Conservation (phyloP, 2,888 invertebrate genomes). For the Athalia rosae region DNA sequence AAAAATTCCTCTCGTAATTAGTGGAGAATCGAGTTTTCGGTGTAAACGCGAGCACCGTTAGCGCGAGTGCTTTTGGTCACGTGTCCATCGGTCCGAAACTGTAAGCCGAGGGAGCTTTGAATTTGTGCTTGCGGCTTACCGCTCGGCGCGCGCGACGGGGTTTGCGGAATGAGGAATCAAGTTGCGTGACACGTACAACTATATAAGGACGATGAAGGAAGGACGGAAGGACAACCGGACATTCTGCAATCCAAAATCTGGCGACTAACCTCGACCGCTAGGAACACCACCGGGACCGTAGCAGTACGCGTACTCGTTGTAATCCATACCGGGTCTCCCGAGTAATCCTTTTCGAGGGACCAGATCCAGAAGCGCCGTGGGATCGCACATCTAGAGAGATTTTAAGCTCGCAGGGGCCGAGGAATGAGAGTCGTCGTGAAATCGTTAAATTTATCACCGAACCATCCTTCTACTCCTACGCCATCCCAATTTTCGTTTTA, state of each 20-base stretch:
- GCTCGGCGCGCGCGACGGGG: background rate
- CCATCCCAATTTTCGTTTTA: background rate
- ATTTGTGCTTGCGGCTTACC: background rate
- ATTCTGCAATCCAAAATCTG: constrained; percentile 20
- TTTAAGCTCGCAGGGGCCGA: constrained; percentile 22
- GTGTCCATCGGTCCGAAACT: background rate
- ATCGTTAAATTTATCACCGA: constrained; percentile 44
- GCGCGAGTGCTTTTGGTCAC: too few species aligned
- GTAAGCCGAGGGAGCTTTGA: background rate
- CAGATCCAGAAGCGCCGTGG: constrained; percentile 68
- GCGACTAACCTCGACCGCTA: constrained; percentile 68
- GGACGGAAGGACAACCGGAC: too few species aligned
- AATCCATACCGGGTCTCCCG: constrained; percentile 71
- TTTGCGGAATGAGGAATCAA: background rate
- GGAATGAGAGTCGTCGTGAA: constrained; percentile 29
- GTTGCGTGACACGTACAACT: constrained; percentile 26
- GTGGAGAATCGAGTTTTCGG: too few species aligned
- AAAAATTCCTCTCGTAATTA: too few species aligned
- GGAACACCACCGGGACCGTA: constrained; percentile 58
- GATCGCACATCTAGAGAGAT: constrained; percentile 64
- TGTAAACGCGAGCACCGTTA: too few species aligned
- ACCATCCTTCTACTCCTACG: constrained; percentile 20
- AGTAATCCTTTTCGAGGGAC: constrained; percentile 70
- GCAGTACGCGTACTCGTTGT: constrained; percentile 73
- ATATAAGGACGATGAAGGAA: background rate